A percentile compares a stretch with the other conserved stretches of the same genome.
phyloP scores from a whole-genome alignment of 2,113 vertebrate genomes.

The Grantiella picta region DNA sequence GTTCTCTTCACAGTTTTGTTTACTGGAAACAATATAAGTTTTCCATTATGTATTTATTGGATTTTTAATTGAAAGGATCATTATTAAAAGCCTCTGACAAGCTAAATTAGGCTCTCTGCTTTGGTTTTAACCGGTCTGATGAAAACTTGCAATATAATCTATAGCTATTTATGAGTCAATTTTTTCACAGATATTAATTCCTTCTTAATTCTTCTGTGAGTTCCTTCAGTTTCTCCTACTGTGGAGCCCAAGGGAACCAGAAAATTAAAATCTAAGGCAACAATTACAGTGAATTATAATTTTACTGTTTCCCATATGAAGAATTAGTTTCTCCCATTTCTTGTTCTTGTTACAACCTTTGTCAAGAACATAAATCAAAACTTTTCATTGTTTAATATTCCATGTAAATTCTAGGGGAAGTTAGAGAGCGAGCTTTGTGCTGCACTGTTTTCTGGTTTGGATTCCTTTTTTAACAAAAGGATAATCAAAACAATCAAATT shows the following conservation, averaged over 20 bases:
- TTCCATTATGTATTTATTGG: background rate
- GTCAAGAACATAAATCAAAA: background rate
- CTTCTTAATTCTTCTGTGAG: background rate
- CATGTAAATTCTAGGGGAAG: background rate
- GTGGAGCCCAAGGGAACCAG: slow-evolving; percentile 27
- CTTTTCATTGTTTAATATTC: background rate
- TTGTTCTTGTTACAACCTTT: slow-evolving; percentile 24
- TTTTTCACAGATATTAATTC: background rate
- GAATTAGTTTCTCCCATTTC: slow-evolving; percentile 27
- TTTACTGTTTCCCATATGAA: slow-evolving; percentile 29
- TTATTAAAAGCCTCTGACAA: background rate
- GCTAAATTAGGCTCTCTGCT: background rate
- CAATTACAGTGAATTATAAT: slow-evolving; percentile 20
- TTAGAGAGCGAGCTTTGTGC: background rate
- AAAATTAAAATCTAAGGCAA: slow-evolving; percentile 42
- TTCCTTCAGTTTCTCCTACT: background rate
- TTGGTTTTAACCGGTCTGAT: background rate
- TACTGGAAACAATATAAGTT: background rate
- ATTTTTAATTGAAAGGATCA: background rate
- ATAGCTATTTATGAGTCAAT: slow-evolving; percentile 30
- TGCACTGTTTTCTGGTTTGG: background rate
- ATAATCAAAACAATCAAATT: background rate
- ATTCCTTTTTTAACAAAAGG: background rate
- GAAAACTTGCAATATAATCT: background rate
- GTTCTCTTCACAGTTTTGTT: background rate